phyloP scores from a whole-genome alignment of 2,797 vertebrate species.

The Hoplostethus atlanticus region DNA sequence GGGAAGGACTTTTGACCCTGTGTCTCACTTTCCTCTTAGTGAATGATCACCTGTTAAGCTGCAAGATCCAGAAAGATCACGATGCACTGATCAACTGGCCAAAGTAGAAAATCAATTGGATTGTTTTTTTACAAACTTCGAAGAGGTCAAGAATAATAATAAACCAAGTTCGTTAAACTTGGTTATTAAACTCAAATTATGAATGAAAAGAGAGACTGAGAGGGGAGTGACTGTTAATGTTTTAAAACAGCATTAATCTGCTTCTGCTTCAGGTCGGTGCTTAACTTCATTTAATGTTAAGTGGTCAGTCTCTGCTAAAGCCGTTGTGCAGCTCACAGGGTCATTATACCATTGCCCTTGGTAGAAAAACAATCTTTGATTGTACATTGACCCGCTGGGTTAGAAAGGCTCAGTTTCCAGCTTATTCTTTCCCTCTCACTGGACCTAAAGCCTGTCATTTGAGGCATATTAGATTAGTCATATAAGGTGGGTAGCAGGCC shows the following conservation, averaged over 20 bases:
- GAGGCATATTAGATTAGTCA: conserved; percentile 22
- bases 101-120: too few relatives aligned
- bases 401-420: conserved; percentile 10
- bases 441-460: conserved; percentile 6
- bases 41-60: too few relatives aligned
- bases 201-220: too few relatives aligned
- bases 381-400: conserved; percentile 19
- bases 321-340: conserved; percentile 28
- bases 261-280: conserved; percentile 13
- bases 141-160: too few relatives aligned
- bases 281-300: conserved; percentile 47
- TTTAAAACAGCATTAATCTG: conserved; percentile 25
- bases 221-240: too few relatives aligned
- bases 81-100: too few relatives aligned
- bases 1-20: too few relatives aligned
- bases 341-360: conserved; percentile 27
- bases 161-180: too few relatives aligned
- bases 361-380: conserved; percentile 14
- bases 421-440: conserved; percentile 8
- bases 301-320: conserved; percentile 33
- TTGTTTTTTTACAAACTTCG: too few relatives aligned
- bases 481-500: not conserved
- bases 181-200: too few relatives aligned
- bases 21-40: too few relatives aligned
- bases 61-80: too few relatives aligned